A percentile compares a stretch with the other conserved stretches of the same genome.
These are phyloP conservation scores for Mesoligia furuncula DNA, from an alignment of 2,888 invertebrate genomes.

Conservation along the genomic window DNA sequence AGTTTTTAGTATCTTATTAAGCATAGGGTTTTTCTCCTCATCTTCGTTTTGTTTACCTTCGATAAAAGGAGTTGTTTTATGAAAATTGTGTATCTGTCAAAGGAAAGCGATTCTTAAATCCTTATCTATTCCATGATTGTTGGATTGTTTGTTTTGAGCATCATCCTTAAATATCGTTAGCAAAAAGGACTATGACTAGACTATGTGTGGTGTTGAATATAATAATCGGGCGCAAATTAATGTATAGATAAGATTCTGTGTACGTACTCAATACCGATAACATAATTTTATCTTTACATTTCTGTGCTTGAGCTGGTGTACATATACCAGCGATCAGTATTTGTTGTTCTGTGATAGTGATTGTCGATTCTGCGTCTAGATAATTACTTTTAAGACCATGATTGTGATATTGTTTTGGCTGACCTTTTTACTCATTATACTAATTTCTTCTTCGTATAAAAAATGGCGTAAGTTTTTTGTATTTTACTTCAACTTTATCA, in stretches of 20 bases:
- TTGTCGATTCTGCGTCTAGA: conserved; percentile 10
- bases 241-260: conserved; percentile 43
- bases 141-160: background rate
- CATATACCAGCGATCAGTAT: conserved; percentile 24
- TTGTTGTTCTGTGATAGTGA: conserved; percentile 20
- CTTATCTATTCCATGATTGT: background rate
- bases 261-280: conserved; percentile 26
- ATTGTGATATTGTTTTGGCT: conserved; percentile 40
- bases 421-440: conserved; percentile 16
- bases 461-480: conserved; percentile 47
- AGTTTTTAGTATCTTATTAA: conserved; percentile 7
- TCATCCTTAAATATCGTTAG: background rate
- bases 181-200: conserved; percentile 18
- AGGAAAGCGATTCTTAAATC: background rate
- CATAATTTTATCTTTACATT: conserved; percentile 48
- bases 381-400: conserved; percentile 14
- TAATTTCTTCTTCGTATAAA: conserved; percentile 27
- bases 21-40: background rate
- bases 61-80: background rate
- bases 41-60: background rate
- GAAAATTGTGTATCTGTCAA: background rate
- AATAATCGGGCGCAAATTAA: conserved; percentile 38
- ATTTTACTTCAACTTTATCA: background rate
- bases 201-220: background rate
- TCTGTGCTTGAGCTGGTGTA: conserved; percentile 20